These are phyloP conservation scores for Coracopsis vasa DNA, from an alignment of 2,113 vertebrate genomes.

Conservation along the genomic window DNA sequence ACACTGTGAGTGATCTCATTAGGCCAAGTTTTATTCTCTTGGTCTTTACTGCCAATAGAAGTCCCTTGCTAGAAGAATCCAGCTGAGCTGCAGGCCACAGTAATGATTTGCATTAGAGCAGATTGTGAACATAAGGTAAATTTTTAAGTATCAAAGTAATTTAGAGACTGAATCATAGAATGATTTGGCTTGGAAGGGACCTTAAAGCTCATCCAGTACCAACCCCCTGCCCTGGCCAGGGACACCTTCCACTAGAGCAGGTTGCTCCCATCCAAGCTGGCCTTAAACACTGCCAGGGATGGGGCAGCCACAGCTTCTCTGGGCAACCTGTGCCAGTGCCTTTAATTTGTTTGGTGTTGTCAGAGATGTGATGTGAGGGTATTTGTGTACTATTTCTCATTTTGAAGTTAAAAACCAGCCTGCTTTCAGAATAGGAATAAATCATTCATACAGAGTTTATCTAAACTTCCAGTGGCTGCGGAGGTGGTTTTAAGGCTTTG, in stretches of 20 bases:
- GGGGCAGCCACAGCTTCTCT: neutral
- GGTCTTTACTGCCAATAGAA: constrained; percentile 34
- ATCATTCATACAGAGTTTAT: neutral
- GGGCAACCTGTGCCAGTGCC: neutral
- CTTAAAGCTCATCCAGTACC: neutral
- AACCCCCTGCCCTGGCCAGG: neutral
- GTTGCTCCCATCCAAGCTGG: neutral
- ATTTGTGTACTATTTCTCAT: neutral
- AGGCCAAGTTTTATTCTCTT: constrained; percentile 32
- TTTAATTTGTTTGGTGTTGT: neutral
- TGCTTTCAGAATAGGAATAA: neutral
- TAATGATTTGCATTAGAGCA: constrained; percentile 37
- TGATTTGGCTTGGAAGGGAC: neutral
- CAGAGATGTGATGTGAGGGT: neutral
- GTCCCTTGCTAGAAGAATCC: neutral
- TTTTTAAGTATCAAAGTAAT: constrained; percentile 27
- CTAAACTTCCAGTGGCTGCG: neutral
- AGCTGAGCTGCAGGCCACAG: constrained; percentile 20
- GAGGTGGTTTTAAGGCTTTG: neutral
- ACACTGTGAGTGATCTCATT: neutral
- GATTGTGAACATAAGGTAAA: constrained; percentile 45
- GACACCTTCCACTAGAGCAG: neutral
- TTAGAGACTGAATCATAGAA: neutral
- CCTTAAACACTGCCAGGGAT: neutral
- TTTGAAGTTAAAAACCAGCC: neutral